Evolutionary conservation across 2,888 invertebrate species (phyloP), one percentile per base, ranked within the genome.

Genomic region (Rhodophaea formosa): DNA sequence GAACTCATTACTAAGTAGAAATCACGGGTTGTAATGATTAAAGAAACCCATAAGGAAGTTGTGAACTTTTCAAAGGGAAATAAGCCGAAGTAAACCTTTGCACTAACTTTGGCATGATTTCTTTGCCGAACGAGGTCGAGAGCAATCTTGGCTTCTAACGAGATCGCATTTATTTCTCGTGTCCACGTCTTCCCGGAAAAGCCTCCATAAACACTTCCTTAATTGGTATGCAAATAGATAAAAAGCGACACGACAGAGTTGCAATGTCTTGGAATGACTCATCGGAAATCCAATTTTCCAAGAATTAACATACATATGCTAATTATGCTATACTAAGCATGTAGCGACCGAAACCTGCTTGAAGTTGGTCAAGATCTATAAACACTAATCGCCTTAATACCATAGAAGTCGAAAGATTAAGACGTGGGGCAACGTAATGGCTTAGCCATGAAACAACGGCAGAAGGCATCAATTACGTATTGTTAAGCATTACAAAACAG

Each of bases 381-480:
- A 39, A 39, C 2, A 39, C 39, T 39, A 39, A 35, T 35, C 35
- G 35, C 35, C 10, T 10, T 35, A 39, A 8, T 39, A 12, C 12
- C 39, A 39, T 39, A 39, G 39, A 2, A 39, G 39, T 39, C n/a
- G 1, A 16, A 49, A 49, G 29, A 49, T 15, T 29, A 32, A 49
- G 15, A 49, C 32, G 7, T 32, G 32, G 29, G 15, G 32, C 49
- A 49, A 15, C 32, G 14, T 15, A 32, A 49, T 32, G 15, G 15
- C 8, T 32, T 30, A 30, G 32, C 49, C 49, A 30, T 49, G 49
- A 49, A 30, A 32, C 51, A 16, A 51, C 16, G 16, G 8, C 14
- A 32, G 49, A 49, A 51, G 51, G 51, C 35, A 55, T n/a, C 32
- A 32, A 55, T 55, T 55, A 55, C 45, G 30, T 35, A 55, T 55